Evolutionary conservation across 2,797 vertebrate genomes (phyloP).

Genomic region (Gymnocypris eckloni): DNA sequence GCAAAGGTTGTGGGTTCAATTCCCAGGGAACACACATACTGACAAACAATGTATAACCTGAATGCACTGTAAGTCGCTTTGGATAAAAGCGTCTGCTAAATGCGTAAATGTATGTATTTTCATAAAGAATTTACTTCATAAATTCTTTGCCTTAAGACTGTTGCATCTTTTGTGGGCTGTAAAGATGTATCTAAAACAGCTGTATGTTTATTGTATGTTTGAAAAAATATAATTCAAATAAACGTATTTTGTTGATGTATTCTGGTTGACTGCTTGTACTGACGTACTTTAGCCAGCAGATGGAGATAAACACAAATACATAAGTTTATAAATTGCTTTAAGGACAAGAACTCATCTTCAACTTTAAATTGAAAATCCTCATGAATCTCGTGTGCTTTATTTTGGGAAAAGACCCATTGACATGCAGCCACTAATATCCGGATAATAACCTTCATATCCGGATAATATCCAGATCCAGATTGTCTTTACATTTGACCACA

Average conservation of each 20-base stretch:
- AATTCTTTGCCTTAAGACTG: slow-evolving; percentile 19
- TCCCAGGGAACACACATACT: too few species aligned
- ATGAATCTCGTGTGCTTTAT: slow-evolving; percentile 6
- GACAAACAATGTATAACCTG: too few species aligned
- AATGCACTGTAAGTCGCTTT: too few species aligned
- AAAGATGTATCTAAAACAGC: background rate
- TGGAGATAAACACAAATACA: slow-evolving; percentile 50
- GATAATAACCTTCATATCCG: slow-evolving; percentile 28
- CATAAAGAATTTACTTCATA: background rate
- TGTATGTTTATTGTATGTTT: slow-evolving; percentile 21
- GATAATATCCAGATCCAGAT: slow-evolving; percentile 30
- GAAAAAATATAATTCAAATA: background rate
- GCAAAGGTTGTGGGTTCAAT: too few species aligned
- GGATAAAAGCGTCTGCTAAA: too few species aligned
- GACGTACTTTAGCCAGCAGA: slow-evolving; percentile 35
- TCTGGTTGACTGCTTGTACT: background rate
- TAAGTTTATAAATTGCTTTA: background rate
- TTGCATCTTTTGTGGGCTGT: background rate
- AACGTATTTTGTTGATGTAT: background rate
- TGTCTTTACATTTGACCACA: slow-evolving; percentile 17
- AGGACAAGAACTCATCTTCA: background rate
- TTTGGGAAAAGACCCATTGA: background rate
- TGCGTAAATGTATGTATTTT: background rate
- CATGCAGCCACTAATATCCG: slow-evolving; percentile 19
- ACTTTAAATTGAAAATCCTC: slow-evolving; percentile 21